Conservation (phyloP, 2,113 vertebrate genomes). For the Peromyscus polionotus region DNA sequence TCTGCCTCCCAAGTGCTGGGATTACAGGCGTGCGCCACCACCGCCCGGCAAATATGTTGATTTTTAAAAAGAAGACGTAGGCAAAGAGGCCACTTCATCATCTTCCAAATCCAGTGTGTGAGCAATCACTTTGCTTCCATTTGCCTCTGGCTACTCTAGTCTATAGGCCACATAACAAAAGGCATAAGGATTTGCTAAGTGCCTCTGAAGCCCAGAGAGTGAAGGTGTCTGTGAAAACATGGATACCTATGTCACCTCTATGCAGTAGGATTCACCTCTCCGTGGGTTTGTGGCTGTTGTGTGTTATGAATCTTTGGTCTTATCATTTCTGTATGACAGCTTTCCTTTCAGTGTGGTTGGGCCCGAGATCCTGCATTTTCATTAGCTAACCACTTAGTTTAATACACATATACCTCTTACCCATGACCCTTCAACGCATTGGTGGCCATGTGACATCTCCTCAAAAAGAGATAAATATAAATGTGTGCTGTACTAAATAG, state of each 20-base stretch:
- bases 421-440: background rate
- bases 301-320: background rate
- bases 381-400: background rate
- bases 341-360: background rate
- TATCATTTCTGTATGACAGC: background rate
- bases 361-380: background rate
- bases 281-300: background rate
- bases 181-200: background rate
- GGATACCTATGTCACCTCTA: background rate
- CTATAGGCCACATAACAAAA: background rate
- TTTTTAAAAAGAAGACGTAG: background rate
- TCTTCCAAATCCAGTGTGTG: background rate
- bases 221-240: background rate
- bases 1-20: too few relatives aligned
- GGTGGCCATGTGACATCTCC: slow-evolving; percentile 2
- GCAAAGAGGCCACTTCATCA: background rate
- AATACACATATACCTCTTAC: too few relatives aligned
- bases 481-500: background rate
- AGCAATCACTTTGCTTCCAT: background rate
- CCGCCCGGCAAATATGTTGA: background rate
- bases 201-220: background rate
- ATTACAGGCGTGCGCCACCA: too few relatives aligned
- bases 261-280: background rate
- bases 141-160: background rate
- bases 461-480: background rate